These are phyloP conservation scores for Orycteropus afer DNA, from an alignment of 2,113 vertebrate genomes.

Conservation along the genomic window DNA sequence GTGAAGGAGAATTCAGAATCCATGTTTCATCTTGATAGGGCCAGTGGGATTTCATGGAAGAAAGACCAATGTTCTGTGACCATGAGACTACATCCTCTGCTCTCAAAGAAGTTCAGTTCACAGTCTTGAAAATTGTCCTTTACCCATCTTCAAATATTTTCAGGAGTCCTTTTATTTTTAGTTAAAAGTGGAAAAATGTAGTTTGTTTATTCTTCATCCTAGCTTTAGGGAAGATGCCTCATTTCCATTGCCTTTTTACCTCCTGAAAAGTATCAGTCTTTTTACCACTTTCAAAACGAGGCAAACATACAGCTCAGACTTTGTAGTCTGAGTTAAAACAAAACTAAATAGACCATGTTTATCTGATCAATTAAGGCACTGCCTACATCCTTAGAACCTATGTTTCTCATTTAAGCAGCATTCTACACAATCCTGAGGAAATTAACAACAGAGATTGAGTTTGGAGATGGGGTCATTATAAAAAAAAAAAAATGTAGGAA, in stretches of 20 bases:
- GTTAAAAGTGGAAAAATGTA: too few species aligned
- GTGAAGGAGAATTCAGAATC: not conserved
- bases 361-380: slow-evolving; percentile 78
- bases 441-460: slow-evolving; percentile 74
- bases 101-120: slow-evolving; percentile 35
- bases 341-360: slow-evolving; percentile 79
- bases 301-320: slow-evolving; percentile 63
- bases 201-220: slow-evolving; percentile 78
- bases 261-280: slow-evolving; percentile 71
- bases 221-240: slow-evolving; percentile 73
- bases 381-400: slow-evolving; percentile 61
- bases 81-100: not conserved
- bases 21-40: slow-evolving; percentile 35
- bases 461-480: slow-evolving; percentile 25
- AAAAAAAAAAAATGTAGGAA: slow-evolving; percentile 38
- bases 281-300: slow-evolving; percentile 79
- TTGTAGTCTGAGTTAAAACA: slow-evolving; percentile 80
- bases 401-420: slow-evolving; percentile 75
- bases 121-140: slow-evolving; percentile 23
- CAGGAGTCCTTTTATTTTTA: slow-evolving; percentile 20
- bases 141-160: slow-evolving; percentile 61
- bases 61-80: not conserved
- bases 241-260: slow-evolving; percentile 75
- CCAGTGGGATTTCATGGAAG: not conserved
- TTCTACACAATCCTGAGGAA: slow-evolving; percentile 73